Evolutionary conservation across 2,113 vertebrate genomes (phyloP), one percentile per base, ranked within the genome.

Genomic region (Neotragus pygmaeus): DNA sequence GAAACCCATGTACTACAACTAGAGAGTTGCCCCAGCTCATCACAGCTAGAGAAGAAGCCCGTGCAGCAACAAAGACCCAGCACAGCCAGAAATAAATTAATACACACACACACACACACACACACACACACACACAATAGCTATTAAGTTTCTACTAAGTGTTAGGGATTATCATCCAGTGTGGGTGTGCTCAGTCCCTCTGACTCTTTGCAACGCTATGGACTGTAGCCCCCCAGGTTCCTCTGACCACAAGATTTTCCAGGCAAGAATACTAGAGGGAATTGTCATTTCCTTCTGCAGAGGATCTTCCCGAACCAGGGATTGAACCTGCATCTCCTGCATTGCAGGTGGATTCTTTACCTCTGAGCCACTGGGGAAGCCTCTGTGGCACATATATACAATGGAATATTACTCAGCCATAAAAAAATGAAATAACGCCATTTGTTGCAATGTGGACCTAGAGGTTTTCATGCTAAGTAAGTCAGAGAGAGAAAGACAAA

Each of bases 291-390:
- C n/a, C n/a, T 70, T 70, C 64, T 70, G n/a, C 33, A 70, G 66
- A 39, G n/a, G n/a, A 36, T 5, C 33, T 70, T 70, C 66, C 66
- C 36, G n/a, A 70, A 9, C 66, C n/a, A 70, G n/a, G 66, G 66
- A 11, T 39, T 0, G 4, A 70, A 36, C 4, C n/a, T 2, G 0
- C n/a, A 39, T 70, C 66, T 70, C 10, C 66, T 39, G n/a, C 19
- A 70, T 3, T 39, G n/a, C 64, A 70, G n/a, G 64, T 36, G 64
- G n/a, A 36, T 36, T 70, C 64, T 70, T 70, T 36, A 70, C n/a
- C 64, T 36, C n/a, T 70, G 19, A 70, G 64, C n/a, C 64, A 70
- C n/a, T 36, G 19, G 66, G 10, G 66, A 70, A 39, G 66, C n/a
- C 66, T 70, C 66, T 70, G 66, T 3, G 45, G 75, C 11, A 78